phyloP scores from a whole-genome alignment of 2,888 invertebrate species.

The Chaitophorus viminalis region DNA sequence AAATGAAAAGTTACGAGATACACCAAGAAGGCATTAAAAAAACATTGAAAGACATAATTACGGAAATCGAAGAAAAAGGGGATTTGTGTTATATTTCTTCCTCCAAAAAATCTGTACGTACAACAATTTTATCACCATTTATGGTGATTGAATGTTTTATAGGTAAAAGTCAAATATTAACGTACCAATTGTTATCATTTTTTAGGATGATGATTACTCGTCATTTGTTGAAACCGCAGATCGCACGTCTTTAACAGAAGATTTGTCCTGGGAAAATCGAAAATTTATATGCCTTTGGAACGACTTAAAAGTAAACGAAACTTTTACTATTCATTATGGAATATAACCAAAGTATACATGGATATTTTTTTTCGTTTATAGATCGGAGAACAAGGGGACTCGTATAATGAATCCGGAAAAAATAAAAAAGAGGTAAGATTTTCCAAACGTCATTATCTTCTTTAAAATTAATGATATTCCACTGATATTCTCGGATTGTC shows the following conservation, averaged over 20 bases:
- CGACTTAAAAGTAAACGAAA: slow-evolving; percentile 32
- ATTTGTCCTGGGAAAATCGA: slow-evolving; percentile 35
- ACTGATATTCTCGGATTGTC: too few species aligned
- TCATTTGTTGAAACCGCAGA: not conserved
- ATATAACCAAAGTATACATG: not conserved
- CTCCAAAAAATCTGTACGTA: slow-evolving; percentile 3
- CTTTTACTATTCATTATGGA: not conserved
- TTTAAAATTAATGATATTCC: too few species aligned
- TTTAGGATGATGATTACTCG: not conserved
- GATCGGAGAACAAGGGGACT: slow-evolving; percentile 35
- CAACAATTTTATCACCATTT: not conserved
- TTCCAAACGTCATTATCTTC: not conserved
- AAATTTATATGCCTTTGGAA: slow-evolving; percentile 55
- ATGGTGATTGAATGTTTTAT: not conserved
- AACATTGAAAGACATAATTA: slow-evolving; percentile 67
- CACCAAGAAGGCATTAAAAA: slow-evolving; percentile 67
- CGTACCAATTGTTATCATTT: not conserved
- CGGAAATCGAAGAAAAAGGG: slow-evolving; percentile 66
- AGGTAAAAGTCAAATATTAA: not conserved
- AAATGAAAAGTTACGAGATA: slow-evolving; percentile 65
- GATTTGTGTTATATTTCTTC: slow-evolving; percentile 24
- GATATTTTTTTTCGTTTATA: not conserved
- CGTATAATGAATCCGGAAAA: not conserved
- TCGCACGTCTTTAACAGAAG: not conserved
- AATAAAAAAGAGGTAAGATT: slow-evolving; percentile 21